These are phyloP conservation scores for Erythrocercus mccallii DNA, from an alignment of 2,113 vertebrate species.

Conservation along the genomic window DNA sequence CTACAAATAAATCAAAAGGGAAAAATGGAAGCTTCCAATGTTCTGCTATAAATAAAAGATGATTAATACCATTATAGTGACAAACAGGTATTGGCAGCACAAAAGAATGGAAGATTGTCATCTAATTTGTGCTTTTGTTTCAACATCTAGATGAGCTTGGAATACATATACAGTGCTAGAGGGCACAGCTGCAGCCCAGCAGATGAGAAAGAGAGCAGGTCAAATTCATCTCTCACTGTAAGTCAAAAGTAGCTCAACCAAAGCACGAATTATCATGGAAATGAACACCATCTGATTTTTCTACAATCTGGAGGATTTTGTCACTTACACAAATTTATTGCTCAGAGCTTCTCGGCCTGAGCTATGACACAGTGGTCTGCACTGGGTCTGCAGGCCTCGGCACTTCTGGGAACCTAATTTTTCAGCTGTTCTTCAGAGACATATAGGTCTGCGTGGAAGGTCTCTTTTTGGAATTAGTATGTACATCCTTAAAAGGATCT, in stretches of 20 bases:
- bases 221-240: slow-evolving; percentile 11
- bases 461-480: not conserved
- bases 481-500: not conserved
- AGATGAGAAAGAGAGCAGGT: slow-evolving; percentile 17
- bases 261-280: not conserved
- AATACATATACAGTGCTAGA: slow-evolving; percentile 11
- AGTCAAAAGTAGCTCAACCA: slow-evolving; percentile 41
- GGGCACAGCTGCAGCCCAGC: slow-evolving; percentile 24
- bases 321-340: not conserved
- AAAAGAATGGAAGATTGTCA: slow-evolving; percentile 54
- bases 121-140: slow-evolving; percentile 44
- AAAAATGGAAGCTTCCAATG: not conserved
- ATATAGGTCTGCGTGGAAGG: not conserved
- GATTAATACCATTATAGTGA: slow-evolving; percentile 23
- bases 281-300: slow-evolving; percentile 1
- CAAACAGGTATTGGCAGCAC: slow-evolving; percentile 40
- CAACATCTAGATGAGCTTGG: slow-evolving; percentile 34
- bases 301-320: not conserved
- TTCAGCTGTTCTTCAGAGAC: not conserved
- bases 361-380: not conserved
- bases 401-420: not conserved
- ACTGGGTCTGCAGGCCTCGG: not conserved
- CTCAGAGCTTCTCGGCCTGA: not conserved
- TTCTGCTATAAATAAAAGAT: slow-evolving; percentile 35
- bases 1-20: slow-evolving; percentile 12